Evolutionary conservation across 2,113 vertebrate species (phyloP).

Genomic region (Beaufortia kweichowensis): DNA sequence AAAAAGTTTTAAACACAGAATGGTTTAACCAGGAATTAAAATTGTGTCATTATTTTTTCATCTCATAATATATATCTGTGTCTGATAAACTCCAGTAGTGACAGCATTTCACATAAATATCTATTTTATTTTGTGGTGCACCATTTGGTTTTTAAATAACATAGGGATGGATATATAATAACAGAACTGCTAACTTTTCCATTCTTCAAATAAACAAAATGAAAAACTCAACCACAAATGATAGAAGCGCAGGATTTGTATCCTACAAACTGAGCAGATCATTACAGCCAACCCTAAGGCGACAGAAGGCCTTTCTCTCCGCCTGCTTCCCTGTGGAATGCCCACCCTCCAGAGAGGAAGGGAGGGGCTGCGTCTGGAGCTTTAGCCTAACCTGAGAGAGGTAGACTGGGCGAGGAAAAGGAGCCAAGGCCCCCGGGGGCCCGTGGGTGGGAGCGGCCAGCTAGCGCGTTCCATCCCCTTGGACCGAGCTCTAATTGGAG

Average conservation of each 20-base stretch:
- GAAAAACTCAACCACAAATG: not conserved
- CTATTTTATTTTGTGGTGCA: too few species aligned
- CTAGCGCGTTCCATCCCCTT: slow-evolving; percentile 63
- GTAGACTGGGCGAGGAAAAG: slow-evolving; percentile 54
- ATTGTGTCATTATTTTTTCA: too few species aligned
- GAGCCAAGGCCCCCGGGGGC: slow-evolving; percentile 53
- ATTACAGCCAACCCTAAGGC: slow-evolving; percentile 56
- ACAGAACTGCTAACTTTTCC: not conserved
- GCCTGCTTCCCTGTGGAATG: slow-evolving; percentile 58
- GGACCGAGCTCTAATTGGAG: slow-evolving; percentile 71
- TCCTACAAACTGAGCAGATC: slow-evolving; percentile 61
- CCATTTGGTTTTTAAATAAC: too few species aligned
- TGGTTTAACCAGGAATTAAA: too few species aligned
- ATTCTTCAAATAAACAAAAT: slow-evolving; percentile 2
- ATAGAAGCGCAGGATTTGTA: not conserved
- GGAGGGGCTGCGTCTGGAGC: slow-evolving; percentile 53
- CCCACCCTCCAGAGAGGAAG: slow-evolving; percentile 47
- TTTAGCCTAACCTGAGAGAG: slow-evolving; percentile 66
- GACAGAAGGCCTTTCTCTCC: slow-evolving; percentile 68
- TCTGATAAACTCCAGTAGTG: too few species aligned
- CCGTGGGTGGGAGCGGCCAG: slow-evolving; percentile 44
- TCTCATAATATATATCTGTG: too few species aligned
- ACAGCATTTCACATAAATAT: too few species aligned
- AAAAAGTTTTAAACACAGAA: too few species aligned
- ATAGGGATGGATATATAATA: not conserved